Percentiles rank a stretch among this genome's conserved stretches.
Conservation (phyloP, 2,113 vertebrate genomes). For the Tychaedon coryphoeus region DNA sequence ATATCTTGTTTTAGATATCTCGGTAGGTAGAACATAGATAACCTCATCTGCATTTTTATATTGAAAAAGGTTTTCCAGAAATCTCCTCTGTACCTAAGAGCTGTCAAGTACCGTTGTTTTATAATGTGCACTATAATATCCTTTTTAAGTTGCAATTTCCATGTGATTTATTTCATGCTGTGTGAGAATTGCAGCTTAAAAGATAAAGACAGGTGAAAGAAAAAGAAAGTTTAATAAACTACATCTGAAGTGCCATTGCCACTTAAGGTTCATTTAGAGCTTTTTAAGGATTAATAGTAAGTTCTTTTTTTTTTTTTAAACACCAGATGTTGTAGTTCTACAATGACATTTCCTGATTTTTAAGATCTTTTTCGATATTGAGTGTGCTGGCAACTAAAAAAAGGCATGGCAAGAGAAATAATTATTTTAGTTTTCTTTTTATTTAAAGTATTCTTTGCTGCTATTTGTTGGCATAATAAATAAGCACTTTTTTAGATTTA, state of each 20-base stretch:
- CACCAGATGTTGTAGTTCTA: neutral
- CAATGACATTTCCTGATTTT: neutral
- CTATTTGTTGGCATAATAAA: neutral
- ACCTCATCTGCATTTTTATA: neutral
- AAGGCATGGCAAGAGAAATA: neutral
- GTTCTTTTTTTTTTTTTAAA: neutral
- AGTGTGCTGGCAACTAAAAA: neutral
- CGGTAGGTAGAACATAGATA: neutral
- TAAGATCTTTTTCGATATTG: neutral
- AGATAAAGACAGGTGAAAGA: neutral
- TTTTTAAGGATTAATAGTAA: neutral
- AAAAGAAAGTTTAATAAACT: neutral
- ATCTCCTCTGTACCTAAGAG: neutral
- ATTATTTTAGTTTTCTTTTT: neutral
- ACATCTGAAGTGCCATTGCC: neutral
- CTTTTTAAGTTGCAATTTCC: neutral
- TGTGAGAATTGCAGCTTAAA: neutral
- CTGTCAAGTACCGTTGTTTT: neutral
- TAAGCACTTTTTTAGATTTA: neutral
- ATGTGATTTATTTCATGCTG: neutral
- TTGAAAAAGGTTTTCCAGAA: neutral
- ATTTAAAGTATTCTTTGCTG: neutral
- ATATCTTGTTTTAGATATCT: neutral
- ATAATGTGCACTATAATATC: neutral
- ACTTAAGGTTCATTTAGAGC: neutral